Conservation (phyloP, 2,888 invertebrate species). For the Brassicogethes aeneus region DNA sequence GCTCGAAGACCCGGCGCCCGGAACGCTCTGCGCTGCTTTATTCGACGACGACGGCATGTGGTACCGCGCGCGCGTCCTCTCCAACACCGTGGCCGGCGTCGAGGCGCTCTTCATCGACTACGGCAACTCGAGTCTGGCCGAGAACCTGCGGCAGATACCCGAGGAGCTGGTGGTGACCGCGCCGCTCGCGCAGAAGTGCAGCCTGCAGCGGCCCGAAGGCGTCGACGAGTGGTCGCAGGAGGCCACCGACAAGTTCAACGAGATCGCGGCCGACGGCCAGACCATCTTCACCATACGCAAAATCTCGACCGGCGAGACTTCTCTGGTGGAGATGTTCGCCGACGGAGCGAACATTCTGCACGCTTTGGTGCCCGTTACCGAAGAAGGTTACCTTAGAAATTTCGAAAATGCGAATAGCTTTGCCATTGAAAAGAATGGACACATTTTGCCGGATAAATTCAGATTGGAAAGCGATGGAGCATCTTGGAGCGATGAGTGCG, state of each 20-base stretch:
- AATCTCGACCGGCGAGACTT: conserved; percentile 56
- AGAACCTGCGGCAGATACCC: conserved; percentile 52
- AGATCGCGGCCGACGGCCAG: conserved; percentile 59
- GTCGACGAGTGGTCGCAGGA: conserved; percentile 53
- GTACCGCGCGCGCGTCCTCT: conserved; percentile 56
- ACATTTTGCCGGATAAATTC: conserved; percentile 17
- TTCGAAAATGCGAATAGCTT: conserved; percentile 60
- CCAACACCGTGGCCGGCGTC: conserved; percentile 46
- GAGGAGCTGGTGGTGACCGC: conserved; percentile 49
- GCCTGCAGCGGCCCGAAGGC: conserved; percentile 44
- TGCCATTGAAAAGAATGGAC: conserved; percentile 48
- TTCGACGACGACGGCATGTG: conserved; percentile 57
- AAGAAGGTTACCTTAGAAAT: conserved; percentile 50
- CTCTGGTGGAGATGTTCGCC: conserved; percentile 52
- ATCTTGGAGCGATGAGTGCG: conserved; percentile 38
- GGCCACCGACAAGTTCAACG: conserved; percentile 56
- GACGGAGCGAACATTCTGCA: conserved; percentile 56
- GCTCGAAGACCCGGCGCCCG: conserved; percentile 47
- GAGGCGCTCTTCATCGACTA: conserved; percentile 61
- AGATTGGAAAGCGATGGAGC: conserved; percentile 19
- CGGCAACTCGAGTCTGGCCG: conserved; percentile 56
- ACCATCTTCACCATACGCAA: conserved; percentile 61
- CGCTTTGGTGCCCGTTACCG: conserved; percentile 40
- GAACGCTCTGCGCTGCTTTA: conserved; percentile 55
- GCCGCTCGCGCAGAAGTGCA: conserved; percentile 55